Evolutionary conservation across 2,113 vertebrate genomes (phyloP).

Genomic region (Ptyas mucosa): DNA sequence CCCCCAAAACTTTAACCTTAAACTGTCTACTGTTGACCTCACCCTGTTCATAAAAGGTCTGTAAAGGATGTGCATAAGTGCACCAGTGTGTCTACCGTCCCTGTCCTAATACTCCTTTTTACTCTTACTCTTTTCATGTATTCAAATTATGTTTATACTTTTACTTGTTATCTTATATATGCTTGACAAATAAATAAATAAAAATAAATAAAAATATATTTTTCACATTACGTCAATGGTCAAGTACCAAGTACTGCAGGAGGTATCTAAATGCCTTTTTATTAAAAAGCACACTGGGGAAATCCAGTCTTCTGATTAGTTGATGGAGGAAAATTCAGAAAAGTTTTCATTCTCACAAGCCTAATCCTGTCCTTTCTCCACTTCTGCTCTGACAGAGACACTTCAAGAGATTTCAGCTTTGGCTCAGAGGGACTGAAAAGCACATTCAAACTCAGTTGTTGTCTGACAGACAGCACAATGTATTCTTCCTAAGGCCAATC

Average conservation of each 20-base stretch:
- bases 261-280: background rate
- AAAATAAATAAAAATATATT: no score
- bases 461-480: background rate
- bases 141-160: no score
- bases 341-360: background rate
- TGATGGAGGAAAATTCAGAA: background rate
- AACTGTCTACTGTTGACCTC: no score
- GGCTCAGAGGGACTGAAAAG: background rate
- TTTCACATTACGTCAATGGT: background rate
- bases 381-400: background rate
- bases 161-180: no score
- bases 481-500: background rate
- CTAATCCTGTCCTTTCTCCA: background rate
- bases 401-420: background rate
- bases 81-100: no score
- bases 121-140: no score
- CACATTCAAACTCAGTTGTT: background rate
- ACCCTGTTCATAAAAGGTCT: no score
- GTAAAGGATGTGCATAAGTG: no score
- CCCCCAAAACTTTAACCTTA: no score
- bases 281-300: background rate
- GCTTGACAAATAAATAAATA: no score
- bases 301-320: background rate
- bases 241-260: background rate
- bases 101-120: no score